These are phyloP conservation scores for Melitaea athalia DNA, from an alignment of 2,888 invertebrate species.

Conservation along the genomic window DNA sequence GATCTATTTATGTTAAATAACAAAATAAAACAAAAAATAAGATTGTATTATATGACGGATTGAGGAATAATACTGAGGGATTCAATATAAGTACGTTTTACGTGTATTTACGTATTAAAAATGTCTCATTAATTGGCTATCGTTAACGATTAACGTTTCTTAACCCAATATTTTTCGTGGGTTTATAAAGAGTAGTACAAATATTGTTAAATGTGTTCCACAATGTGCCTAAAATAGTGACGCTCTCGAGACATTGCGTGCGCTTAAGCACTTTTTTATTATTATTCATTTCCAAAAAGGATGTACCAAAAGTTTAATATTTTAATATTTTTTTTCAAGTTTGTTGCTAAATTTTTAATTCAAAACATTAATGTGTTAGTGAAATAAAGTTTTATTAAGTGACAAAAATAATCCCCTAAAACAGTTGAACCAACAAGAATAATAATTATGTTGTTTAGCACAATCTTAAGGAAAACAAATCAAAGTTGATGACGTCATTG, in stretches of 20 bases:
- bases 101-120: not conserved
- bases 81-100: not conserved
- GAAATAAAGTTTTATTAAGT: too few relatives aligned
- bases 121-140: not conserved
- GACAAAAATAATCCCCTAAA: too few relatives aligned
- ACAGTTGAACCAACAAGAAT: not conserved
- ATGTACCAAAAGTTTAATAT: not conserved
- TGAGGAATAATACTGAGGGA: not conserved
- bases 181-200: constrained; percentile 19
- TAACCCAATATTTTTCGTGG: constrained; percentile 4
- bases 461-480: not conserved
- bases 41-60: not conserved
- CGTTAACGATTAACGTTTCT: not conserved
- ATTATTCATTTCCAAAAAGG: not conserved
- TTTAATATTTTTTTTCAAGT: too few relatives aligned
- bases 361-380: too few relatives aligned
- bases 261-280: not conserved
- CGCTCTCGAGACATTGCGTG: constrained; percentile 1
- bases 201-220: constrained; percentile 29
- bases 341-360: too few relatives aligned
- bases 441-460: not conserved
- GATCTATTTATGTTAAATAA: not conserved
- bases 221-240: constrained; percentile 24
- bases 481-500: constrained; percentile 15
- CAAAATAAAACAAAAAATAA: not conserved